Conservation (phyloP, 2,888 invertebrate species). For the Sphaeridia pumilis region DNA sequence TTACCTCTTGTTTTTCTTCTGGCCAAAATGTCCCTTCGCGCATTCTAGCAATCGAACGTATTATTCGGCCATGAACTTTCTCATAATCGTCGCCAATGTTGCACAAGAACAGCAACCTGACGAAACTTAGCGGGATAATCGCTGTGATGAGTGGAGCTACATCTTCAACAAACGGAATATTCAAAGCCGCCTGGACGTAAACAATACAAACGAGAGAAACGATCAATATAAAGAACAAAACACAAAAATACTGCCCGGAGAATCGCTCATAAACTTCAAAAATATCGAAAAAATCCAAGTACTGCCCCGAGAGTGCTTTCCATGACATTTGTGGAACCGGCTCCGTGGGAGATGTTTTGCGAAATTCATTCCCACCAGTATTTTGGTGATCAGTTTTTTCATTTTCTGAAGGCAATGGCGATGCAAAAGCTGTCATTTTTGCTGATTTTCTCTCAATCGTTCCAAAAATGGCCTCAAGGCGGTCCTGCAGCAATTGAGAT, state of each 20-base stretch:
- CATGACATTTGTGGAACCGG: slow-evolving; percentile 4
- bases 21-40: not conserved
- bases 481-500: not conserved
- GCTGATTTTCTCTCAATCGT: not conserved
- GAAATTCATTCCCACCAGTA: too few relatives aligned
- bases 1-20: slow-evolving; percentile 10
- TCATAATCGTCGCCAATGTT: slow-evolving; percentile 13
- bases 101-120: slow-evolving; percentile 5
- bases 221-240: slow-evolving; percentile 2
- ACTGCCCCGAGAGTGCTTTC: slow-evolving; percentile 9
- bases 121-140: slow-evolving; percentile 3
- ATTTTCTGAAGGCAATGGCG: not conserved
- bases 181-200: not conserved
- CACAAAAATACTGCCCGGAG: slow-evolving; percentile 4
- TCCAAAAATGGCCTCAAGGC: not conserved
- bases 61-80: slow-evolving; percentile 1
- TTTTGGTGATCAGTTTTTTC: too few relatives aligned
- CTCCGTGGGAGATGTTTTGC: too few relatives aligned
- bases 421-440: not conserved
- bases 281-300: slow-evolving; percentile 12
- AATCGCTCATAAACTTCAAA: slow-evolving; percentile 1
- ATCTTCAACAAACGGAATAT: not conserved
- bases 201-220: slow-evolving; percentile 12
- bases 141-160: not conserved
- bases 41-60: not conserved